Base-by-base conservation (phyloP, 2,113 vertebrate species). In the Stigmatopora argus region DNA sequence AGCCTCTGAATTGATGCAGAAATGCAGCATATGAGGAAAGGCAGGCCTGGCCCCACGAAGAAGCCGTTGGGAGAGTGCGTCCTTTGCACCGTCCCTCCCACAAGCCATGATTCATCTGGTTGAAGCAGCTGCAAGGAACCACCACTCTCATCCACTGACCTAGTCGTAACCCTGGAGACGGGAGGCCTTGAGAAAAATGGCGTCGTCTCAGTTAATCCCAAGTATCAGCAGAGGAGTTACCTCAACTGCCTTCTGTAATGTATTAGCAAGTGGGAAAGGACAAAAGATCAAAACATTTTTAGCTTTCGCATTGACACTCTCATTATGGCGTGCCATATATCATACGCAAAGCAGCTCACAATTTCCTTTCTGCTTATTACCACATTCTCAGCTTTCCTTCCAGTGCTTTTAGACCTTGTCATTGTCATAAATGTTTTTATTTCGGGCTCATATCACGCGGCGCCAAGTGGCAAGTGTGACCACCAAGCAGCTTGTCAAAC, bases 21-120 rank as follows among this genome's bases (percentile, higher is more conserved):
- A 78, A 79, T 83, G 77, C 76, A 44, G 70, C 60, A 69, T 64
- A 72, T 90, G 91, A 91, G 74, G 77, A 91, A 91, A 92, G 82
- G 85, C 89, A 91, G 90, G 85, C 86, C 70, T 56, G 7, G 73
- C 69, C 74, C 34, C 18, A 51, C 57, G 76, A 81, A 73, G 70
- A 77, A 86, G 68, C 78, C 72, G 64, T 69, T 80, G 75, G 83
- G 83, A 82, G 83, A 84, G 72, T 69, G 74, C 73, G 46, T 83
- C 73, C 82, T 87, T 86, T 87, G 82, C 85, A 82, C 79, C 77
- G 56, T 71, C 72, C 86, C 82, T 84, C 81, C 85, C 85, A 83
- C 82, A 74, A 77, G 74, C 74, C 67, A 72, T 89, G 82, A 89
- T 85, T 90, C 83, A 87, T 89, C 75, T 74, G 75, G 75, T 77